Conservation (phyloP, 37 sponge, comb jelly and placozoan species). For the Cliona cf. orientalis region DNA sequence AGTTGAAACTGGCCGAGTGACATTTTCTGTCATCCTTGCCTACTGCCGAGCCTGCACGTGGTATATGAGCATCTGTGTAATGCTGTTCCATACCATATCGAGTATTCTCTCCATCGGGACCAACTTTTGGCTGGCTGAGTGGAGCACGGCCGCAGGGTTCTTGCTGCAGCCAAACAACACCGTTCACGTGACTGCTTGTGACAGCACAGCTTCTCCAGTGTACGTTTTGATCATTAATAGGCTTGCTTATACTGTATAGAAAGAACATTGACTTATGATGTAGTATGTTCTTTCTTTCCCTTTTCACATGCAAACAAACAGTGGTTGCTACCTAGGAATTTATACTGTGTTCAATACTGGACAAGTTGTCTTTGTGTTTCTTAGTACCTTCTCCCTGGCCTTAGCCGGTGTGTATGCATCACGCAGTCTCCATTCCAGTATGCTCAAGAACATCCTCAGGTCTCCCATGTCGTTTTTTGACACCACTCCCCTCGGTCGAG, state of each 20-base stretch:
- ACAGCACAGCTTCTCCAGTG: background rate
- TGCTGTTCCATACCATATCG: slow-evolving; percentile 32
- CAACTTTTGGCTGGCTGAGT: slow-evolving; percentile 90
- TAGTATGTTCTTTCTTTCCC: background rate
- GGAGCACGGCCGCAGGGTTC: slow-evolving; percentile 67
- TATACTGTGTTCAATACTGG: slow-evolving; percentile 69
- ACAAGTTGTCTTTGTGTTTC: slow-evolving; percentile 57
- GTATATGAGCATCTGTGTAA: slow-evolving; percentile 29
- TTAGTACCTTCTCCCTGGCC: slow-evolving; percentile 58
- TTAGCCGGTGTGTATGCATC: slow-evolving; percentile 70
- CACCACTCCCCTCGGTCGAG: slow-evolving; percentile 91
- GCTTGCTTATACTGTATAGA: too few relatives aligned
- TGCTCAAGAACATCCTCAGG: slow-evolving; percentile 75
- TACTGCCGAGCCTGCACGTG: slow-evolving; percentile 55
- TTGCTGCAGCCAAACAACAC: background rate
- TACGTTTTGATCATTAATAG: background rate
- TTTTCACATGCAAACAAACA: background rate
- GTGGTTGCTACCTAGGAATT: slow-evolving; percentile 70
- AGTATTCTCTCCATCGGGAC: slow-evolving; percentile 54
- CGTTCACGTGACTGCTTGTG: background rate
- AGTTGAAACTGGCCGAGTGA: slow-evolving; percentile 81
- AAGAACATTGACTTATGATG: too few relatives aligned
- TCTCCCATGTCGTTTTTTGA: slow-evolving; percentile 96
- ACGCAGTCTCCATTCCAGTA: slow-evolving; percentile 45
- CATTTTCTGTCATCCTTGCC: slow-evolving; percentile 47